Percentiles rank a stretch among this genome's conserved stretches.
These are phyloP conservation scores for Sorex maritimensis DNA, from an alignment of 2,797 vertebrate species.

Conservation along the genomic window DNA sequence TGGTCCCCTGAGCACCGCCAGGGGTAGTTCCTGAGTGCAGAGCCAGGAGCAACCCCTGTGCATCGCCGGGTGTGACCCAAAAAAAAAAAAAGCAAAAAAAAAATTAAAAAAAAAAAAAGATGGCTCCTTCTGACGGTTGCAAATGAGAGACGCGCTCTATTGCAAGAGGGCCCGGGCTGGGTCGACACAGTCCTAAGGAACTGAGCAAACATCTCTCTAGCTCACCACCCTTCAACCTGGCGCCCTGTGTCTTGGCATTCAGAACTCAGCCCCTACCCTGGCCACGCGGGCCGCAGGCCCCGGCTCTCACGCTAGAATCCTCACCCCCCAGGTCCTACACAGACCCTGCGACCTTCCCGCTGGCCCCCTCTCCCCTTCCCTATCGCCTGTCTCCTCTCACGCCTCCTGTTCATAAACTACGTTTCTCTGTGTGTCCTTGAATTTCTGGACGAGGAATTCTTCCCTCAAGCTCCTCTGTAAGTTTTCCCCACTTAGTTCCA, in stretches of 20 bases:
- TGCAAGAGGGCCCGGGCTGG: not conserved
- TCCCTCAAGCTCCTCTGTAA: not conserved
- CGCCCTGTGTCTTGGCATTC: not conserved
- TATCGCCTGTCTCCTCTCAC: not conserved
- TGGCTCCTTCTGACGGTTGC: not conserved
- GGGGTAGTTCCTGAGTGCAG: no score
- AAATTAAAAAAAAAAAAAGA: no score
- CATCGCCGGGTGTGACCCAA: no score
- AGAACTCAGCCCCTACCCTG: not conserved
- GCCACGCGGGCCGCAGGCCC: fast-evolving
- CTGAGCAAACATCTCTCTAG: not conserved
- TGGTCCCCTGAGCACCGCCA: no score
- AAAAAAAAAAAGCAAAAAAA: no score
- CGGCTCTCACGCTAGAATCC: not conserved
- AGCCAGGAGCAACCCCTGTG: no score
- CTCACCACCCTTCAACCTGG: not conserved
- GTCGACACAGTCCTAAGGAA: not conserved
- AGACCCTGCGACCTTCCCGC: not conserved
- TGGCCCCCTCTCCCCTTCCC: not conserved
- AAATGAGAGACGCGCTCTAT: no score
- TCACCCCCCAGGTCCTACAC: not conserved
- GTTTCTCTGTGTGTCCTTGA: not conserved
- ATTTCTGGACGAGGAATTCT: not conserved
- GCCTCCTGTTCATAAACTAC: not conserved
- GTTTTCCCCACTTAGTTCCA: not conserved